Conservation (phyloP, 2,113 vertebrate species). For the Pygoscelis antarcticus region DNA sequence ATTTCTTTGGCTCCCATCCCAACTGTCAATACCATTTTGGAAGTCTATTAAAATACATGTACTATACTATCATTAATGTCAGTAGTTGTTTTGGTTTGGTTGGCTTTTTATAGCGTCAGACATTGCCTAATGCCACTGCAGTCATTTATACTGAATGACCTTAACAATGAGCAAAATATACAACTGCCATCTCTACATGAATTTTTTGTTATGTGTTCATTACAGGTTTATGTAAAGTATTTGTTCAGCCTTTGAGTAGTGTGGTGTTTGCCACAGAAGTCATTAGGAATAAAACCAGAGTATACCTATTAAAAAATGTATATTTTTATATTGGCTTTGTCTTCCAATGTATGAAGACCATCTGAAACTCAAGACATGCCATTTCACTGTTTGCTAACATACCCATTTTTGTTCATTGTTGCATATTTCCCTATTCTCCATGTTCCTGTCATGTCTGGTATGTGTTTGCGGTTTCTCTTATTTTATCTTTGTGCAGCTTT, state of each 20-base stretch:
- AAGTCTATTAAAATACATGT: background rate
- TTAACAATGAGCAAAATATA: background rate
- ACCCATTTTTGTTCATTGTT: background rate
- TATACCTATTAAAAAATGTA: background rate
- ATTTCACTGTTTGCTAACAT: background rate
- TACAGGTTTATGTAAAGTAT: background rate
- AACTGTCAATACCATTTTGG: background rate
- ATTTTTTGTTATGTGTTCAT: background rate
- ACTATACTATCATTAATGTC: background rate
- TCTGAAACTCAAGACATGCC: background rate
- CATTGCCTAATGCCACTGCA: background rate
- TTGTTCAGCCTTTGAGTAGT: background rate
- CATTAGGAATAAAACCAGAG: background rate
- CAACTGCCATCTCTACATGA: fast-evolving
- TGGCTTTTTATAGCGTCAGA: background rate
- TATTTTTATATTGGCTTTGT: background rate
- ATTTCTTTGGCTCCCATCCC: background rate
- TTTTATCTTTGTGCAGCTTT: background rate
- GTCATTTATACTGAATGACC: background rate
- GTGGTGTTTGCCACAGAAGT: background rate
- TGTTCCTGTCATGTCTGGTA: background rate
- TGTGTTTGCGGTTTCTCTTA: background rate
- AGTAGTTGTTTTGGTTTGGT: background rate
- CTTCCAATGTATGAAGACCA: background rate
- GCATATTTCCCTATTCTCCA: background rate